Conservation (phyloP, 1,140 invertebrate species). For the Propsilocerus akamusi region DNA sequence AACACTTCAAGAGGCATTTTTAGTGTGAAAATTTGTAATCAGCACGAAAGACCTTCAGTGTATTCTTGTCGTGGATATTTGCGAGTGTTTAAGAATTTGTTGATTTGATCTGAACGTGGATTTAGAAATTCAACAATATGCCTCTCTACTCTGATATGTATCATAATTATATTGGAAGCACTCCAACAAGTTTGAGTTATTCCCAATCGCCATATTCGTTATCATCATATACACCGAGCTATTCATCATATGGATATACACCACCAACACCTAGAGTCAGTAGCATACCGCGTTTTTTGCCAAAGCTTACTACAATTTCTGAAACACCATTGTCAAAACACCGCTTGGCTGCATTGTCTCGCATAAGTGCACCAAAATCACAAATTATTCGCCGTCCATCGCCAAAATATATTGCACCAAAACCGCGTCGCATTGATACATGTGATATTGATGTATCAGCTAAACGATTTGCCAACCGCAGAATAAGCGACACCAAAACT, state of each 20-base stretch:
- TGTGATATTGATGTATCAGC: constrained; percentile 64
- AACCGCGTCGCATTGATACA: constrained; percentile 51
- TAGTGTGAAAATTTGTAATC: not conserved
- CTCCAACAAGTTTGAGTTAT: constrained; percentile 23
- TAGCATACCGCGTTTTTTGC: constrained; percentile 36
- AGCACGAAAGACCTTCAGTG: not conserved
- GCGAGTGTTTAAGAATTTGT: too few relatives aligned
- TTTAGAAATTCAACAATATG: constrained; percentile 10
- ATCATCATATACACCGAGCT: constrained; percentile 5
- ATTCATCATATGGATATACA: constrained; percentile 9
- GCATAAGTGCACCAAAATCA: constrained; percentile 27
- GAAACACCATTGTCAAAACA: constrained; percentile 30
- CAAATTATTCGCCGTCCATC: constrained; percentile 14
- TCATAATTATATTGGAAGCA: constrained; percentile 26
- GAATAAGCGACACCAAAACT: constrained; percentile 13
- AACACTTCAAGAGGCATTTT: not conserved
- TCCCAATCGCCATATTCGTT: too few relatives aligned
- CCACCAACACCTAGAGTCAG: constrained; percentile 16
- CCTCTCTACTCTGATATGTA: constrained; percentile 20
- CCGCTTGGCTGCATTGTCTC: constrained; percentile 19
- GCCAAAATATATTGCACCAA: constrained; percentile 28
- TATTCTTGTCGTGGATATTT: constrained; percentile 1
- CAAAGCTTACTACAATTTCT: constrained; percentile 50
- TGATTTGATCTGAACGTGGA: too few relatives aligned
- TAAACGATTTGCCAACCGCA: constrained; percentile 32